Conservation (phyloP, 2,113 vertebrate genomes). For the Tringa solitaria region DNA sequence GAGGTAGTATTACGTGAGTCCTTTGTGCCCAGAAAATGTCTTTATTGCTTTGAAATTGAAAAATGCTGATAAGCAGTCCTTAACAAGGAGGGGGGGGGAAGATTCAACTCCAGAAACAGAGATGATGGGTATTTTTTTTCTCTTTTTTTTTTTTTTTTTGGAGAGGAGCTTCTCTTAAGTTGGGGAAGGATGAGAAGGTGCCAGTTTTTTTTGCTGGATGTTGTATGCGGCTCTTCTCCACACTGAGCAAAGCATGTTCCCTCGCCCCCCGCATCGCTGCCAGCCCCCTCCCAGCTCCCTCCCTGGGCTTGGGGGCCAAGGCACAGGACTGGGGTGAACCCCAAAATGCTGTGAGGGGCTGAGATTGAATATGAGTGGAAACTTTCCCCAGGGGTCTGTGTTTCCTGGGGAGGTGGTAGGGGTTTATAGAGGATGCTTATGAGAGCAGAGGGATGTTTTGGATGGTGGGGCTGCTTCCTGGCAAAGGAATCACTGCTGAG, state of each 20-base stretch:
- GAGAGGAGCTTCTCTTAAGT: neutral
- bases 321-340: neutral
- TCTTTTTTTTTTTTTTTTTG: neutral
- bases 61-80: conserved; percentile 17
- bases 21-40: conserved; percentile 31
- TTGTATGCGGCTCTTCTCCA: neutral
- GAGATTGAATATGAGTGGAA: neutral
- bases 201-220: neutral
- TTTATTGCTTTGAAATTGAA: conserved; percentile 40
- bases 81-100: neutral
- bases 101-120: neutral
- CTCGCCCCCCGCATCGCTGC: neutral
- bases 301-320: neutral
- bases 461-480: neutral
- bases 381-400: neutral
- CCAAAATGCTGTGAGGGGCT: neutral
- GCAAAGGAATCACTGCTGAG: neutral
- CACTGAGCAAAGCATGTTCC: neutral
- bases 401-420: neutral
- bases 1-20: conserved; percentile 45
- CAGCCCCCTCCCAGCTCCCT: neutral
- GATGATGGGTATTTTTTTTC: neutral
- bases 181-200: neutral
- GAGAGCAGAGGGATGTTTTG: neutral
- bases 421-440: neutral